Evolutionary conservation across 1,140 invertebrate species (phyloP), one percentile per base, ranked within the genome.

Genomic region (Ladona fulva): DNA sequence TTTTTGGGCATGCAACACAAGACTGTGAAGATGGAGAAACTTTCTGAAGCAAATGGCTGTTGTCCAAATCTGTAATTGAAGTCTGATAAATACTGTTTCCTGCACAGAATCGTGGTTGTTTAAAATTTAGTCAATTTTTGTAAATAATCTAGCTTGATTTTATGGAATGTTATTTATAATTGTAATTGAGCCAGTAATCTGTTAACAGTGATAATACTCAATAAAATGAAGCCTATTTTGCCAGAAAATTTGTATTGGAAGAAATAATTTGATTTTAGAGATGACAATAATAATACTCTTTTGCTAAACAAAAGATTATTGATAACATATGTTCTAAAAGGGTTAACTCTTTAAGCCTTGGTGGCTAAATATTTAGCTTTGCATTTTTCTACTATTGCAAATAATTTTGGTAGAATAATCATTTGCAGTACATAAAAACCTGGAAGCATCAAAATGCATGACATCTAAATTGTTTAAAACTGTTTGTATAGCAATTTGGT

Each of bases 21-120:
- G 89, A 94, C 81, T 95, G 94, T 86, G 90, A 92, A 85, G 92
- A 93, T 84, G 91, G 91, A 82, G 91, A 94, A 87, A 94, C 92
- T 77, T 95, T 91, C 87, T 95, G 88, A 89, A 73, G 74, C 73
- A 77, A 76, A 77, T 29, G 14, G 42, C 25, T 7, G n/a, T 6
- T n/a, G 10, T 78, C 12, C 76, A 14, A 52, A 52, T 52, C 14
- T 19, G n/a, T 66, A 1, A 66, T 6, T 16, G 52, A 66, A 66
- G 52, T 66, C 52, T 66, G 52, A 66, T 19, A 6, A 66, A 6
- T 66, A 16, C 1, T 12, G 52, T 66, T 19, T 66, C 14, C 29
- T 37, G 29, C 29, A 66, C 14, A 22, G 52, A 66, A 66, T 19
- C 14, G n/a, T 66, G 52, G 52, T 66, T 66, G 52, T 66, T 66